Conservation (phyloP, 1,140 invertebrate species). For the Heliconius hewitsoni region DNA sequence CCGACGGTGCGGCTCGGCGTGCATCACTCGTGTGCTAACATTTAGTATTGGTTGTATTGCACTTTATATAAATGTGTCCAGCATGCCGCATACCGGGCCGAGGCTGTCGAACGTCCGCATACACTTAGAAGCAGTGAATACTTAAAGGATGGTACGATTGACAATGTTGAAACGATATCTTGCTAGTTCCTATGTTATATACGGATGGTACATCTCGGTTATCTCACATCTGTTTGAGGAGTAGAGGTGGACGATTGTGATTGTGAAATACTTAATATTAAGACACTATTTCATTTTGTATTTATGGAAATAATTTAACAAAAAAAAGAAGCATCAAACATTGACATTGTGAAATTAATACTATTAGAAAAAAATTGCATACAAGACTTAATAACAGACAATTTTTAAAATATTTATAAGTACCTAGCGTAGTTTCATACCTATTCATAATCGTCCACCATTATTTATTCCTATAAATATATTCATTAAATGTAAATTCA, state of each 20-base stretch:
- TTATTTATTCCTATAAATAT: conserved; percentile 3
- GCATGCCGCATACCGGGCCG: neutral
- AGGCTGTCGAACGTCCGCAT: conserved; percentile 11
- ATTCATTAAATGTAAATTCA: conserved; percentile 9
- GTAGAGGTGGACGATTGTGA: conserved; percentile 3
- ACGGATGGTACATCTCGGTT: conserved; percentile 34
- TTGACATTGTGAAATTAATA: conserved; percentile 3
- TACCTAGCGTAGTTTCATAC: conserved; percentile 1
- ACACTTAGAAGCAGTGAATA: conserved; percentile 48
- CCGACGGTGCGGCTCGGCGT: neutral
- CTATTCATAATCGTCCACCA: conserved; percentile 2
- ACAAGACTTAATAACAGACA: neutral
- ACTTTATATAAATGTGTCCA: neutral
- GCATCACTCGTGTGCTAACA: neutral
- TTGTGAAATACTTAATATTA: neutral
- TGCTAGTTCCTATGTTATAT: conserved; percentile 58
- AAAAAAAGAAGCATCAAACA: neutral
- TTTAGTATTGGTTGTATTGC: neutral
- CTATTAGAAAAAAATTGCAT: neutral
- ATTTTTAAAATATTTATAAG: neutral
- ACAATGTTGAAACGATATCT: conserved; percentile 47
- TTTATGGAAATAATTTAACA: neutral
- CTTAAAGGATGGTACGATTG: conserved; percentile 42
- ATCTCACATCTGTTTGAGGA: neutral
- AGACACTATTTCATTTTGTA: neutral